A percentile compares a stretch with the other conserved stretches of the same genome.
phyloP scores from a whole-genome alignment of 2,888 invertebrate species.

The Sarcophaga rosellei region DNA sequence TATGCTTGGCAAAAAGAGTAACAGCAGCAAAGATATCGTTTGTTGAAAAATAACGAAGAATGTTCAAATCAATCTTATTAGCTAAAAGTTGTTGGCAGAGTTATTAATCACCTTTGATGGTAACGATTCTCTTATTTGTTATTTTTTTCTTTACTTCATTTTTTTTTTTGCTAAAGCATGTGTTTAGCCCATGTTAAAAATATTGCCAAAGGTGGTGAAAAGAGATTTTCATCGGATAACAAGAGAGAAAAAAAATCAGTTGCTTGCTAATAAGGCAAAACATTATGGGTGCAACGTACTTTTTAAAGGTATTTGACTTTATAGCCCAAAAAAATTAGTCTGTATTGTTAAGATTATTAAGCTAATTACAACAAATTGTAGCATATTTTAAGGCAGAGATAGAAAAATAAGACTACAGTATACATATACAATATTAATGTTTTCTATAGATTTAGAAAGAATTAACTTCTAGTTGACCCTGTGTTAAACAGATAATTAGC shows the following conservation, averaged over 20 bases:
- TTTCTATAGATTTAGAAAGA: not conserved
- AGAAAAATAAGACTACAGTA: not conserved
- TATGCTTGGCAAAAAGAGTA: constrained; percentile 33
- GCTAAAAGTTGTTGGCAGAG: constrained; percentile 71
- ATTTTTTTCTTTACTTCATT: constrained; percentile 45
- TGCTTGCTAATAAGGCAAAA: not conserved
- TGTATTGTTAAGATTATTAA: constrained; percentile 37
- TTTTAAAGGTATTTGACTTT: not conserved
- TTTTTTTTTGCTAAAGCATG: constrained; percentile 49
- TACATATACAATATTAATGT: not conserved
- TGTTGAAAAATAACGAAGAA: constrained; percentile 56
- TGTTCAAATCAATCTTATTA: constrained; percentile 72
- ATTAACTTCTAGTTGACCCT: not conserved
- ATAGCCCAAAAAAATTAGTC: constrained; percentile 2
- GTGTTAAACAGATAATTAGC: not conserved
- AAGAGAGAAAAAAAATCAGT: not conserved
- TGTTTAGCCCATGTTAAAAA: constrained; percentile 6
- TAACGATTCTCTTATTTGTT: constrained; percentile 5
- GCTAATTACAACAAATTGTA: constrained; percentile 53
- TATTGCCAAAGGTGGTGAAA: constrained; percentile 55
- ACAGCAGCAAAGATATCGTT: constrained; percentile 47
- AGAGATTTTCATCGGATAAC: constrained; percentile 54
- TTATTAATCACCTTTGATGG: constrained; percentile 71
- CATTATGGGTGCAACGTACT: not conserved
- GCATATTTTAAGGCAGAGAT: not conserved